Base-by-base conservation (phyloP, 2,113 vertebrate species). In the Formicarius rufipectus region DNA sequence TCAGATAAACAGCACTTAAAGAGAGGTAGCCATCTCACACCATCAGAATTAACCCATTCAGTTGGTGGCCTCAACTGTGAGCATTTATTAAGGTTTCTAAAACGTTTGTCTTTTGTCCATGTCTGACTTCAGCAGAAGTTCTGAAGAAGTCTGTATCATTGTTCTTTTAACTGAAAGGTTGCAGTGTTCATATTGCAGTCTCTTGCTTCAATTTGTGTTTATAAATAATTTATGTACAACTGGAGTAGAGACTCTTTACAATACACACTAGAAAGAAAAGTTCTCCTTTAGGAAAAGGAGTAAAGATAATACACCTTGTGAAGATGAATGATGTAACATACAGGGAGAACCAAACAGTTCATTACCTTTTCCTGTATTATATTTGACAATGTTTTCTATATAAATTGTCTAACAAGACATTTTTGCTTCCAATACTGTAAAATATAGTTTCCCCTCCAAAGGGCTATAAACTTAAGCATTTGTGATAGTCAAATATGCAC, bases 161-260 rank as follows among this genome's bases (percentile, higher is more conserved):
- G 35, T 58, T 93, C 40, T 55, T 94, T 80, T 53, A 67, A 66
- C 63, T 39, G 50, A 67, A 92, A 50, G 3, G 5, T 18, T 72
- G 4, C 52, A 31, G 8, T 78, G 95, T 90, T 94, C 44, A 13
- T 87, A 45, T 63, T 92, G 77, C 77, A 91, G 66, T 92, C 60
- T 78, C 56, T 84, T 66, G 42, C 60, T 86, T 93, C 39, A 68
- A 56, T 84, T 82, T 44, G 12, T 59, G 62, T 89, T 95, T 87
- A 96, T 97, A 97, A 97, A 97, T 96, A 96, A 95, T 64, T 73
- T 95, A 95, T 94, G 22, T 95, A 95, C 87, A 94, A 60, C 21
- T 52, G 28, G 25, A 67, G 8, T 78, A 75, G 39, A 77, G 6
- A 59, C 39, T 84, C 42, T 87, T 66, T 71, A 89, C 62, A 92